Evolutionary conservation across 2,888 invertebrate genomes (phyloP).

Genomic region (Thalpophila matura): DNA sequence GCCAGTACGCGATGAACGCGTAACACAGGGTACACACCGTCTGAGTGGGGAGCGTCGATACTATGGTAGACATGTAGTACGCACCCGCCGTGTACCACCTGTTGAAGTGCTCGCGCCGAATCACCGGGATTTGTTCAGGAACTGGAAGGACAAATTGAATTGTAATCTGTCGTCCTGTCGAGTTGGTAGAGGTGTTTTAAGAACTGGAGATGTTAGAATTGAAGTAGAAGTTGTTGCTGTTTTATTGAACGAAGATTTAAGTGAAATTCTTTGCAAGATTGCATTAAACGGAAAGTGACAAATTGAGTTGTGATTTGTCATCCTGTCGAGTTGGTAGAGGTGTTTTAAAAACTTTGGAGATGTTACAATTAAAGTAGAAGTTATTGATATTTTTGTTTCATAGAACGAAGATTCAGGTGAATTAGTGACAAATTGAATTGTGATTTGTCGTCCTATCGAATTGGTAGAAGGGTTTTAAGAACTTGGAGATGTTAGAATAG

Average conservation of each 20-base stretch:
- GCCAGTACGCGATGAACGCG: constrained; percentile 94
- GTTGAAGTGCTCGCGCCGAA: constrained; percentile 96
- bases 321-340: not conserved
- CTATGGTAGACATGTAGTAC: constrained; percentile 94
- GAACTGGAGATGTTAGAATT: not conserved
- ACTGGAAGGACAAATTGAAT: constrained; percentile 87
- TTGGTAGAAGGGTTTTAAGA: constrained; percentile 1
- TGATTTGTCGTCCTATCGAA: constrained; percentile 11
- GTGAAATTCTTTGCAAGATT: not conserved
- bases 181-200: not conserved
- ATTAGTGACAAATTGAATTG: constrained; percentile 21
- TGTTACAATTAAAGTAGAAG: too few relatives aligned
- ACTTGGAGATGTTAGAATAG: not conserved
- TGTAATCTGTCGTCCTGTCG: constrained; percentile 15
- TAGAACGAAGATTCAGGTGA: too few relatives aligned
- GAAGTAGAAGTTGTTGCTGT: not conserved
- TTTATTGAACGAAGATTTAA: not conserved
- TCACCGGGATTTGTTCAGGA: constrained; percentile 95
- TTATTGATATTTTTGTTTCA: too few relatives aligned
- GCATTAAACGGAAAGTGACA: not conserved
- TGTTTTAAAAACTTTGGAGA: not conserved
- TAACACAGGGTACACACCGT: constrained; percentile 94
- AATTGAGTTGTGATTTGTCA: too few relatives aligned
- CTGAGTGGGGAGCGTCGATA: constrained; percentile 96
- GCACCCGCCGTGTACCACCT: constrained; percentile 97